These are phyloP conservation scores for Coranthus polyacanthus DNA, from an alignment of 2,797 vertebrate species.

Conservation along the genomic window DNA sequence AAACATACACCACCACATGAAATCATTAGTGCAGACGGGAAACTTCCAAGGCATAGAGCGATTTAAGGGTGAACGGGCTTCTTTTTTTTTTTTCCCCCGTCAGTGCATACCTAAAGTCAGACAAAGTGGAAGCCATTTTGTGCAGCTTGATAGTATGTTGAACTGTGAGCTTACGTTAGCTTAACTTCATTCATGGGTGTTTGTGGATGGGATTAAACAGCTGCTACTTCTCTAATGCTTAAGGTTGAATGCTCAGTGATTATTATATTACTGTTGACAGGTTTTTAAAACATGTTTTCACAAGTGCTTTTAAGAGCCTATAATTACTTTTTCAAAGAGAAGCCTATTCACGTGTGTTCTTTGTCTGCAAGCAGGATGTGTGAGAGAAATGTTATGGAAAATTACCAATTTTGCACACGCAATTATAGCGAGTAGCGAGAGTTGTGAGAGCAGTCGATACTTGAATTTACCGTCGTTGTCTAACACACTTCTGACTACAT, in stretches of 20 bases:
- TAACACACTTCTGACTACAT: constrained; percentile 29
- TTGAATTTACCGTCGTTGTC: constrained; percentile 45
- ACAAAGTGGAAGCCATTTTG: not conserved
- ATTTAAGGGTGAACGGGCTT: not conserved
- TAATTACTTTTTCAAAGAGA: constrained; percentile 15
- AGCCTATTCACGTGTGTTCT: constrained; percentile 20
- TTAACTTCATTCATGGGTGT: constrained; percentile 23
- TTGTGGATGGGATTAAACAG: constrained; percentile 30
- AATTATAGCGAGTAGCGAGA: constrained; percentile 32
- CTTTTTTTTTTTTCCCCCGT: not conserved
- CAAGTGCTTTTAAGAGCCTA: not conserved
- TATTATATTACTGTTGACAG: constrained; percentile 11
- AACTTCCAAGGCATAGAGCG: no score
- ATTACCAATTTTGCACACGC: constrained; percentile 38
- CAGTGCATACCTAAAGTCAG: constrained; percentile 1
- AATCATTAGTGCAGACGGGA: not conserved
- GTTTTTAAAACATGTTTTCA: constrained; percentile 18
- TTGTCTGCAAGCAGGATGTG: constrained; percentile 35
- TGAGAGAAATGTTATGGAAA: constrained; percentile 33
- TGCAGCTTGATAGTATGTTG: constrained; percentile 18
- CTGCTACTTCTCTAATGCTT: constrained; percentile 9
- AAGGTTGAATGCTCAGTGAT: not conserved
- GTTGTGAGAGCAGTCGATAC: constrained; percentile 54
- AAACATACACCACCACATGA: not conserved
- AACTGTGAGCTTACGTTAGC: constrained; percentile 11